Conservation (phyloP, 2,888 invertebrate genomes). For the Tetrapedia diversipes region DNA sequence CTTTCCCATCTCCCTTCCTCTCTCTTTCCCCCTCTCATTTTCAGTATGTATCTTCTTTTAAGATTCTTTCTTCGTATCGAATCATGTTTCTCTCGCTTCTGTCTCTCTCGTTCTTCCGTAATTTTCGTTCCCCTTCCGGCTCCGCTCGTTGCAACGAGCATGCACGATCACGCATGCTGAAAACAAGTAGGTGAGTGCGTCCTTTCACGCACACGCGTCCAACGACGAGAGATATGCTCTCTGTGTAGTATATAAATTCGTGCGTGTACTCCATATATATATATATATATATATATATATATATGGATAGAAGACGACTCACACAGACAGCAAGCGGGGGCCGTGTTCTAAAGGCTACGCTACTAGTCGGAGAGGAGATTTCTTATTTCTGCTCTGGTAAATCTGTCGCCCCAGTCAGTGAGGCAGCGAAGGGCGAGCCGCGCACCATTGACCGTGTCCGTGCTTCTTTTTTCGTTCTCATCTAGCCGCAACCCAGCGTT, state of each 20-base stretch:
- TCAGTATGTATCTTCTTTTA: not conserved
- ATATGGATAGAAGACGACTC: not conserved
- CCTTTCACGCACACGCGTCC: conserved; percentile 11
- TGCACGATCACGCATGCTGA: not conserved
- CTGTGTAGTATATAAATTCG: conserved; percentile 22
- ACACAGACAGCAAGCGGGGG: conserved; percentile 20
- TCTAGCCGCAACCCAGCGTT: conserved; percentile 34
- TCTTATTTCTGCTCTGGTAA: conserved; percentile 83
- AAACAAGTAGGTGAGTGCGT: conserved; percentile 30
- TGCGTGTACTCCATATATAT: conserved; percentile 8
- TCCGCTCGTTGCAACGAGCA: not conserved
- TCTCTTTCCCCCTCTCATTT: no score
- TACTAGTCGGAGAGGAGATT: conserved; percentile 74
- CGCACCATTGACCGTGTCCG: conserved; percentile 79
- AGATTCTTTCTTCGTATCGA: not conserved
- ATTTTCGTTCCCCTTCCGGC: conserved; percentile 5
- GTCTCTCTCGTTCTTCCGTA: not conserved
- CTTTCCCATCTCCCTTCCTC: not conserved
- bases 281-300: not conserved
- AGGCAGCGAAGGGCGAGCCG: conserved; percentile 80
- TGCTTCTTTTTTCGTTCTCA: conserved; percentile 69
- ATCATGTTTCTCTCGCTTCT: not conserved
- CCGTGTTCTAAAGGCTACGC: conserved; percentile 46
- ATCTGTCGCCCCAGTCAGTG: conserved; percentile 82
- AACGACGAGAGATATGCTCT: conserved; percentile 11